phyloP scores from a whole-genome alignment of 2,113 vertebrate species.

The Catharus bicknelli region DNA sequence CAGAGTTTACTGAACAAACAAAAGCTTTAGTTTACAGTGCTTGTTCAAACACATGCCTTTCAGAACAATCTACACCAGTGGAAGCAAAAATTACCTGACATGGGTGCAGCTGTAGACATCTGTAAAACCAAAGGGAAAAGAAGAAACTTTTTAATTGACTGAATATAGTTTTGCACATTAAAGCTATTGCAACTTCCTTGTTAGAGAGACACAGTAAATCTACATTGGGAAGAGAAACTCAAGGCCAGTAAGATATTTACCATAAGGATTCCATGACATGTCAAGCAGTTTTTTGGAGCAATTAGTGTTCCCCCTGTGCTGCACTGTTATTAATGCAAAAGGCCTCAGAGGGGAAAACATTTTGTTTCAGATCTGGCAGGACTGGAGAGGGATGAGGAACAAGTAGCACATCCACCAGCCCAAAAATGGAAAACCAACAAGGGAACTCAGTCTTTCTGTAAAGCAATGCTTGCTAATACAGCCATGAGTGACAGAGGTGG shows the following conservation, averaged over 20 bases:
- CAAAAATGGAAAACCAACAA: not conserved
- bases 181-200: not conserved
- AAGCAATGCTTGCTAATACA: not conserved
- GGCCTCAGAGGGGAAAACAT: not conserved
- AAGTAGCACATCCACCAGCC: not conserved
- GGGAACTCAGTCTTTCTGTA: not conserved
- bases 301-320: accelerated
- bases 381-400: not conserved
- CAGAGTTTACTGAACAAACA: not conserved
- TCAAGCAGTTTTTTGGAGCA: not conserved
- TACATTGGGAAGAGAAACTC: not conserved
- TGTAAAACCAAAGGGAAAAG: not conserved
- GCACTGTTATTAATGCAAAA: not conserved
- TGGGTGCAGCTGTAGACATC: not conserved
- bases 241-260: not conserved
- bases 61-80: not conserved
- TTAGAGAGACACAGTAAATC: not conserved
- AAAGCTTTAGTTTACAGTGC: not conserved
- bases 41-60: not conserved
- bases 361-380: not conserved
- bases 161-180: not conserved
- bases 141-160: not conserved
- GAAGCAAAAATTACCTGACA: not conserved
- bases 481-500: not conserved
- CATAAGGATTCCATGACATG: not conserved